These are phyloP conservation scores for Oryzias curvinotus DNA, from an alignment of 2,113 vertebrate species.

Conservation along the genomic window DNA sequence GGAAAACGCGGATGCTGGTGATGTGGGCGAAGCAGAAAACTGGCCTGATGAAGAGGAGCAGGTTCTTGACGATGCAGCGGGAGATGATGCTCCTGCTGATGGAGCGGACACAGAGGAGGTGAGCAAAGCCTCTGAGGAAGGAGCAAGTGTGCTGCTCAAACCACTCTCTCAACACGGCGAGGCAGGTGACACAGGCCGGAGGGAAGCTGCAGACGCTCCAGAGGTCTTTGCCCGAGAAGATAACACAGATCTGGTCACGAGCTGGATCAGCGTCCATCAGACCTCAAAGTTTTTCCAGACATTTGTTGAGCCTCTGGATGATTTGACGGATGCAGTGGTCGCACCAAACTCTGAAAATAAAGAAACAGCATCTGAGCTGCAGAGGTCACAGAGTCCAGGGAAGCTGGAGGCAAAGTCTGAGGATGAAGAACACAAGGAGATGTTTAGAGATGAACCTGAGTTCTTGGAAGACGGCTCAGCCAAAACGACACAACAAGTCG, in stretches of 20 bases:
- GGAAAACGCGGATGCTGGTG: background rate
- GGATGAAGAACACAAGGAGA: background rate
- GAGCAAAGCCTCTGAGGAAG: conserved; percentile 61
- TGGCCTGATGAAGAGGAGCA: conserved; percentile 2
- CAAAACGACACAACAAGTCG: conserved; percentile 13
- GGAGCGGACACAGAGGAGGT: conserved; percentile 41
- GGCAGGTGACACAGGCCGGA: conserved; percentile 2
- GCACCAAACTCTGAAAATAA: background rate
- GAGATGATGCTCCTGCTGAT: background rate
- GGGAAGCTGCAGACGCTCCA: background rate
- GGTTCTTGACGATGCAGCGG: background rate
- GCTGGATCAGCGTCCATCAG: conserved; percentile 75
- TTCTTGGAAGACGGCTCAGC: background rate
- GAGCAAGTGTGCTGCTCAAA: conserved; percentile 56
- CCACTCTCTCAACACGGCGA: conserved; percentile 23
- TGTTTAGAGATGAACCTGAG: conserved; percentile 2
- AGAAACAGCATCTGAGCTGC: background rate
- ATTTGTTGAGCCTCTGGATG: conserved; percentile 73
- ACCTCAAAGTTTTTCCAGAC: conserved; percentile 71
- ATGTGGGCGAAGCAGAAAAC: background rate
- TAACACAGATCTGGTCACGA: conserved; percentile 67
- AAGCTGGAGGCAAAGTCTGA: background rate
- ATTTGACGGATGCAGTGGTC: conserved; percentile 35
- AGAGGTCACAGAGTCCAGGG: conserved; percentile 13
- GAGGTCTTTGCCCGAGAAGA: conserved; percentile 29